Evolutionary conservation across 2,797 vertebrate genomes (phyloP).

Genomic region (Columba guinea): DNA sequence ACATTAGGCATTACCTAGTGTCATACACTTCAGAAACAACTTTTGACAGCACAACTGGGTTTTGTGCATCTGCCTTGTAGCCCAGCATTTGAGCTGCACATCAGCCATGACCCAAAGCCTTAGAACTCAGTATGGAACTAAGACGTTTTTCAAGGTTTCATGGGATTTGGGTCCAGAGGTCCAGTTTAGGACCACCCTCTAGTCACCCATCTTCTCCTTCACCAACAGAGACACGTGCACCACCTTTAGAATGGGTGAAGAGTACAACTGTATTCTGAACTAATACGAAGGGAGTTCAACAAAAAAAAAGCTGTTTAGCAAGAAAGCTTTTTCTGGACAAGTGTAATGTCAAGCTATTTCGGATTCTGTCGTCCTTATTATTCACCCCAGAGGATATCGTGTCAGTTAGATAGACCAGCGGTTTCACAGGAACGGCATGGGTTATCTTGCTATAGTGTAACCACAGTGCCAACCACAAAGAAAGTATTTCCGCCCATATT

Average conservation of each 20-base stretch:
- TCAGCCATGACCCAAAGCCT: not conserved
- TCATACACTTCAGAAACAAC: not conserved
- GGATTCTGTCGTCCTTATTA: not conserved
- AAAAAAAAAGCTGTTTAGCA: not conserved
- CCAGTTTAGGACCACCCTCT: not conserved
- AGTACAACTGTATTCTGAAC: not conserved
- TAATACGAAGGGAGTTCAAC: not conserved
- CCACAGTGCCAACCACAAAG: not conserved
- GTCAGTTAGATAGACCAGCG: not conserved
- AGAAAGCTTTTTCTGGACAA: not conserved
- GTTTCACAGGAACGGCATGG: not conserved
- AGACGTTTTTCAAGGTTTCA: not conserved
- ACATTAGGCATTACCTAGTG: not conserved
- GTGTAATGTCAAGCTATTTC: not conserved
- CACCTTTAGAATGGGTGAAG: not conserved
- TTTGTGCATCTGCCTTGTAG: not conserved
- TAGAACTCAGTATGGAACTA: not conserved
- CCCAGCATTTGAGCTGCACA: not conserved
- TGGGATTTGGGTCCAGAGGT: not conserved
- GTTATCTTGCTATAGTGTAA: not conserved
- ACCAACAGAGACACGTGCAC: not conserved
- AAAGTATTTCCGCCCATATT: not conserved
- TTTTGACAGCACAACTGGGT: not conserved
- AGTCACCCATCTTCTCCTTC: not conserved
- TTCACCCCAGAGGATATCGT: not conserved